Conservation (phyloP, 2,113 vertebrate genomes). For the Mustela nigripes region DNA sequence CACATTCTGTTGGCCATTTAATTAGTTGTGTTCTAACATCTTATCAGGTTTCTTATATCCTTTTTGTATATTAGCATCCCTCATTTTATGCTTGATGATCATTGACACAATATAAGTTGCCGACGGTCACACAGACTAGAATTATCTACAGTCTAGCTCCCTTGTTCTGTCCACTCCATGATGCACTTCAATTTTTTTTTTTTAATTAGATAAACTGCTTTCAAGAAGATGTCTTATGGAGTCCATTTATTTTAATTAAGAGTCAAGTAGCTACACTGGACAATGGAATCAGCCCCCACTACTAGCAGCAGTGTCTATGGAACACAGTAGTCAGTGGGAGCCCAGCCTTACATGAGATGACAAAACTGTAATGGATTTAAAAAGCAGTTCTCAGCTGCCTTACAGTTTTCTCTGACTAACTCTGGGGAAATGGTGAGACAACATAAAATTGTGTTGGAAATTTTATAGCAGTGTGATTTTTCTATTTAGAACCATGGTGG, state of each 20-base stretch:
- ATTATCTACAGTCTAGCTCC: background rate
- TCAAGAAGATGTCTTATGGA: background rate
- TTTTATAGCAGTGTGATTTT: background rate
- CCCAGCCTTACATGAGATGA: background rate
- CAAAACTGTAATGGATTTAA: background rate
- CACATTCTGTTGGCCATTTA: background rate
- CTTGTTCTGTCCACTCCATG: background rate
- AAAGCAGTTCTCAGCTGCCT: background rate
- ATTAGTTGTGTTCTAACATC: background rate
- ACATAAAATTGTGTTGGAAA: constrained; percentile 7
- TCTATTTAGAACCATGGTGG: background rate
- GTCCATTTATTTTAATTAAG: background rate
- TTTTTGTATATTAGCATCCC: background rate
- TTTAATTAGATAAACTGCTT: background rate
- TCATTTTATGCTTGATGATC: background rate
- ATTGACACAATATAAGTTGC: background rate
- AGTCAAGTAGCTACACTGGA: background rate
- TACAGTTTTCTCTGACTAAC: background rate
- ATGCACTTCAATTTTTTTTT: background rate
- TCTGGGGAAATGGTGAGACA: background rate
- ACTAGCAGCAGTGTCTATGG: too few relatives aligned
- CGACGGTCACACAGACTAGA: background rate
- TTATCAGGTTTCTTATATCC: background rate
- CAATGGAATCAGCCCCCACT: background rate
- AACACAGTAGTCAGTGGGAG: background rate